Evolutionary conservation across 2,113 vertebrate species (phyloP).

Genomic region (Equus przewalskii): DNA sequence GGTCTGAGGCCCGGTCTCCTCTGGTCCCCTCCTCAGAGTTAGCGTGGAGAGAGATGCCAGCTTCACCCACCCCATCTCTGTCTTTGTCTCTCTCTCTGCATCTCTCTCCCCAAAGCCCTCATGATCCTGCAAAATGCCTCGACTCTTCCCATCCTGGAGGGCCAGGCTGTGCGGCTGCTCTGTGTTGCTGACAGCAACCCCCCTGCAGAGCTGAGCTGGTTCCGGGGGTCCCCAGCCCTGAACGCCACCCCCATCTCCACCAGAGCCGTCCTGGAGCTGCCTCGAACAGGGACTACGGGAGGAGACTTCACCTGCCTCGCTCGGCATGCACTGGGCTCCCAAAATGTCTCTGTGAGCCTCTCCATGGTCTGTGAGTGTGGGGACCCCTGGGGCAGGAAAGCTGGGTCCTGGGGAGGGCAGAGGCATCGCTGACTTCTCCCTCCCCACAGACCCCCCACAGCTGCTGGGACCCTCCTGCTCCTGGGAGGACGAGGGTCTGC

Average conservation of each 20-base stretch:
- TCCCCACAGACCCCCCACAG: not conserved
- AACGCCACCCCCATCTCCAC: not conserved
- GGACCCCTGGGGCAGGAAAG: not conserved
- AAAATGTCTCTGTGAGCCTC: not conserved
- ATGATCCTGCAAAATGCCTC: not conserved
- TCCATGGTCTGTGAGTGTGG: not conserved
- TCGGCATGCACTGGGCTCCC: not conserved
- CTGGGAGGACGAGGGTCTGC: not conserved
- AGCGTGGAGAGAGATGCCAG: not conserved
- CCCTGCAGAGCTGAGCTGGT: not conserved
- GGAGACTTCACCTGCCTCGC: not conserved
- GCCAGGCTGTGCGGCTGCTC: not conserved
- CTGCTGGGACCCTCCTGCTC: not conserved
- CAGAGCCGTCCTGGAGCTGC: not conserved
- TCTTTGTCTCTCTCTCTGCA: not conserved
- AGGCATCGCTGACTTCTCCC: rapidly evolving
- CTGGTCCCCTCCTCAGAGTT: not conserved
- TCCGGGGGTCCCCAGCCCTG: not conserved
- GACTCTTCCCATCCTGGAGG: not conserved
- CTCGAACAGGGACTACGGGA: not conserved
- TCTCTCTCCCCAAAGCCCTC: not conserved
- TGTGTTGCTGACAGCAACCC: slow-evolving; percentile 35
- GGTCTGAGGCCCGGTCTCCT: not conserved
- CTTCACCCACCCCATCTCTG: not conserved
- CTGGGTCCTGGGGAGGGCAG: not conserved